These are phyloP conservation scores for Frieseomelitta varia DNA, from an alignment of 1,140 invertebrate genomes.

Conservation along the genomic window DNA sequence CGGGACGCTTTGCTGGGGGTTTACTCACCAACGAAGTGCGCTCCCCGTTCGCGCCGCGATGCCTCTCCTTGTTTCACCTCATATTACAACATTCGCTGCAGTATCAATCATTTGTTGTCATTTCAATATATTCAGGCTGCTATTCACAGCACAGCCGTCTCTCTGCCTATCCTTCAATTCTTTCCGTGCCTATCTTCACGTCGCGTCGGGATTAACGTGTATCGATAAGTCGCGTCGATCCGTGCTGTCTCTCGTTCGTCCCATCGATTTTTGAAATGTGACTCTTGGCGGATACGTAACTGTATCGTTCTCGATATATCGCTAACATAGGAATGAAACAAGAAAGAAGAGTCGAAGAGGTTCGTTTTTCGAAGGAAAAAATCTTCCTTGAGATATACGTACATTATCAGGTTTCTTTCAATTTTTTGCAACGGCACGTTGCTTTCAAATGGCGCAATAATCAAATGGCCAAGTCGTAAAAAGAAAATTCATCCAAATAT, in stretches of 20 bases:
- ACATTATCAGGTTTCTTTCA: no score
- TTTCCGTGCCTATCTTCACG: not conserved
- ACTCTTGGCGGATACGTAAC: not conserved
- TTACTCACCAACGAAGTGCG: slow-evolving; percentile 45
- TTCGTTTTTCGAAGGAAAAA: not conserved
- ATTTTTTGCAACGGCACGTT: not conserved
- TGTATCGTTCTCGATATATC: not conserved
- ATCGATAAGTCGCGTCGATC: not conserved
- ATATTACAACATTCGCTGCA: slow-evolving; percentile 67
- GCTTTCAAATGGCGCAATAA: not conserved
- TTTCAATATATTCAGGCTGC: slow-evolving; percentile 44
- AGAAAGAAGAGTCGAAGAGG: not conserved
- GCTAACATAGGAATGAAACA: not conserved
- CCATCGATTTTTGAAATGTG: not conserved
- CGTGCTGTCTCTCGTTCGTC: not conserved
- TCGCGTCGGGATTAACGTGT: not conserved
- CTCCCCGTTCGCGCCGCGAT: slow-evolving; percentile 42
- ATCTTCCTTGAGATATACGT: not conserved
- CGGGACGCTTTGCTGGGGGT: slow-evolving; percentile 18
- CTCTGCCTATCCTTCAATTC: not conserved
- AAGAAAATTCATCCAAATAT: not conserved
- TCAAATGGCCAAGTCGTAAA: not conserved
- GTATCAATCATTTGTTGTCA: slow-evolving; percentile 66
- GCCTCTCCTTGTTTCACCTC: slow-evolving; percentile 33
- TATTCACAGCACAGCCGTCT: not conserved